Conservation (phyloP, 1,140 invertebrate genomes). For the Artemia franciscana region DNA sequence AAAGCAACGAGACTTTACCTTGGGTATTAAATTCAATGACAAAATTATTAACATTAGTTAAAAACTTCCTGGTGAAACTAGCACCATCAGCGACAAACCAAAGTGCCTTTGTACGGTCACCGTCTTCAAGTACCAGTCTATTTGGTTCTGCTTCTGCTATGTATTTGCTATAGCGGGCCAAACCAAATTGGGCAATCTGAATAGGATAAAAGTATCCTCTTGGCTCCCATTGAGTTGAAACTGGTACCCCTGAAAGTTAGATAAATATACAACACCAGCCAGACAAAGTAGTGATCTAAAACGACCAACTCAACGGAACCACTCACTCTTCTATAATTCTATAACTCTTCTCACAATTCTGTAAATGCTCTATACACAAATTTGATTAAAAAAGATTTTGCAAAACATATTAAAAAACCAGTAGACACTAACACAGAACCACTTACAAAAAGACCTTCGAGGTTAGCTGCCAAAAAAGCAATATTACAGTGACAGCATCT, state of each 20-base stretch:
- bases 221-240: constrained; percentile 78
- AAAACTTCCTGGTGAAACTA: constrained; percentile 32
- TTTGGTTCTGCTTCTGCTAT: constrained; percentile 50
- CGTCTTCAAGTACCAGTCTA: constrained; percentile 42
- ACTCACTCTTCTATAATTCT: too few relatives aligned
- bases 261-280: too few relatives aligned
- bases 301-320: too few relatives aligned
- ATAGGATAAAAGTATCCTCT: constrained; percentile 87
- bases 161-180: constrained; percentile 92
- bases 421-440: too few relatives aligned
- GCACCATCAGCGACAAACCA: constrained; percentile 32
- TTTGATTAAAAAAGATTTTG: too few relatives aligned
- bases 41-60: constrained; percentile 27
- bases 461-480: too few relatives aligned
- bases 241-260: constrained; percentile 49
- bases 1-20: constrained; percentile 15
- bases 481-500: too few relatives aligned
- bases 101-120: constrained; percentile 29
- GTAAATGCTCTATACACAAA: too few relatives aligned
- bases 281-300: too few relatives aligned
- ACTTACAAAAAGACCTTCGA: too few relatives aligned
- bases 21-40: constrained; percentile 44
- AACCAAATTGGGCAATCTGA: constrained; percentile 91
- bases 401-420: too few relatives aligned
- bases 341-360: too few relatives aligned